Evolutionary conservation across 2,888 invertebrate genomes (phyloP).

Genomic region (Anthoptus insignis): DNA sequence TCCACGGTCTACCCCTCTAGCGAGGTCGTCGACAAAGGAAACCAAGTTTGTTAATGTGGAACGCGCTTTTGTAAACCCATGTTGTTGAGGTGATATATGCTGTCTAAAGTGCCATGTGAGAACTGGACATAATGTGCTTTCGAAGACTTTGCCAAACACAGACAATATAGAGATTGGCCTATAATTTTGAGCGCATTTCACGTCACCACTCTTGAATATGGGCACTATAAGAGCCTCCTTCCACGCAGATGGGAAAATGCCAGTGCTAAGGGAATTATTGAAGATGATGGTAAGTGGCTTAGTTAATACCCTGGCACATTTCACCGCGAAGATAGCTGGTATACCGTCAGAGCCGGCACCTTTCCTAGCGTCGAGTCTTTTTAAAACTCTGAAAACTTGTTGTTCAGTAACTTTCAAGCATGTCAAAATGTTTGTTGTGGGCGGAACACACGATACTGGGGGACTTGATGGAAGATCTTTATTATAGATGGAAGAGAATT

Average conservation of each 20-base stretch:
- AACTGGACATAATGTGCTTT: slow-evolving; percentile 32
- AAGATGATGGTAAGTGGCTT: slow-evolving; percentile 22
- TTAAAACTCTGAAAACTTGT: slow-evolving; percentile 28
- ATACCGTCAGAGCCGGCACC: slow-evolving; percentile 37
- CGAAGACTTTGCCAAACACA: slow-evolving; percentile 39
- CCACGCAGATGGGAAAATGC: slow-evolving; percentile 36
- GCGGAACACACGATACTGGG: neutral
- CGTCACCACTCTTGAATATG: slow-evolving; percentile 34
- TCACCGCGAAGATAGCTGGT: slow-evolving; percentile 23
- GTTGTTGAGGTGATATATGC: slow-evolving; percentile 33
- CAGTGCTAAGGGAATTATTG: slow-evolving; percentile 12
- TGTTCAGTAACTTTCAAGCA: neutral
- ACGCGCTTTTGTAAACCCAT: slow-evolving; percentile 42
- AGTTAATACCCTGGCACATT: slow-evolving; percentile 20
- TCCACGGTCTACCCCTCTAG: slow-evolving; percentile 30
- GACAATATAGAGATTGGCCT: slow-evolving; percentile 43
- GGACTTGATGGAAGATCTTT: neutral
- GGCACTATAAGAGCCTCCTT: slow-evolving; percentile 41
- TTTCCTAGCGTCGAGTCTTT: slow-evolving; percentile 34
- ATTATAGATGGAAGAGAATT: neutral
- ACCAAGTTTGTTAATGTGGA: slow-evolving; percentile 42
- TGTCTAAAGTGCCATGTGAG: slow-evolving; percentile 24
- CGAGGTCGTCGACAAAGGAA: slow-evolving; percentile 30
- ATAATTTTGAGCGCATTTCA: slow-evolving; percentile 32
- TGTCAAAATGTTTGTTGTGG: neutral